phyloP scores from a whole-genome alignment of 37 sponge, comb jelly and placozoan species.

The Ianthella basta region DNA sequence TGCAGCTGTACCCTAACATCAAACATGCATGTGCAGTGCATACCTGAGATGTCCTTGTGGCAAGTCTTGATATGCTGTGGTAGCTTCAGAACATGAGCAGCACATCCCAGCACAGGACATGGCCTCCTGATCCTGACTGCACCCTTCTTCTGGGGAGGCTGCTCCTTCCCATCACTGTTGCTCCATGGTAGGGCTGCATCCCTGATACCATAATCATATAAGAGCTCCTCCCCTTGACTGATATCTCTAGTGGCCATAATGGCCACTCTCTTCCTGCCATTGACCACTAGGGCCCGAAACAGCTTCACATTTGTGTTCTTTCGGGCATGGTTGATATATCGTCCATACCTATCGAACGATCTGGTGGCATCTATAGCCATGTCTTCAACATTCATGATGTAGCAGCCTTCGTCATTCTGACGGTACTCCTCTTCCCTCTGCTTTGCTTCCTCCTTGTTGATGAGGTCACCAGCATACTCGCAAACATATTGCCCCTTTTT shows the following conservation, averaged over 20 bases:
- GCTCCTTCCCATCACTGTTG: not conserved
- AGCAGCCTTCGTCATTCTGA: slow-evolving; percentile 2
- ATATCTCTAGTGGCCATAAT: not conserved
- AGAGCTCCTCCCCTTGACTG: not conserved
- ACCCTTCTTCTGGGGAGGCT: not conserved
- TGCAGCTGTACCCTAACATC: too few species aligned
- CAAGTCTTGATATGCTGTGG: not conserved
- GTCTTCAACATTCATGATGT: not conserved
- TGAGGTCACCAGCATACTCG: slow-evolving; percentile 5
- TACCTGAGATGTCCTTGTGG: too few species aligned
- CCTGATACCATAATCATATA: slow-evolving; percentile 22
- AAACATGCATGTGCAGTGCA: too few species aligned
- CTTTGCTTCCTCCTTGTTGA: not conserved
- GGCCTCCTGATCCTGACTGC: not conserved
- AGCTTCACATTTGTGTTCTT: not conserved
- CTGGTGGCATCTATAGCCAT: slow-evolving; percentile 18
- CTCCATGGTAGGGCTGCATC: not conserved
- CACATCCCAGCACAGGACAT: not conserved
- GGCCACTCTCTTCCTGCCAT: not conserved
- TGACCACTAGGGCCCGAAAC: not conserved
- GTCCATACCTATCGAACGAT: not conserved
- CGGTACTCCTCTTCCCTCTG: slow-evolving; percentile 1
- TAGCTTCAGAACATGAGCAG: not conserved
- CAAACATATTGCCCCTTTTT: not conserved
- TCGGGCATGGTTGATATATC: slow-evolving; percentile 4